phyloP scores from a whole-genome alignment of 1,140 invertebrate genomes.

The Euschistus heros region DNA sequence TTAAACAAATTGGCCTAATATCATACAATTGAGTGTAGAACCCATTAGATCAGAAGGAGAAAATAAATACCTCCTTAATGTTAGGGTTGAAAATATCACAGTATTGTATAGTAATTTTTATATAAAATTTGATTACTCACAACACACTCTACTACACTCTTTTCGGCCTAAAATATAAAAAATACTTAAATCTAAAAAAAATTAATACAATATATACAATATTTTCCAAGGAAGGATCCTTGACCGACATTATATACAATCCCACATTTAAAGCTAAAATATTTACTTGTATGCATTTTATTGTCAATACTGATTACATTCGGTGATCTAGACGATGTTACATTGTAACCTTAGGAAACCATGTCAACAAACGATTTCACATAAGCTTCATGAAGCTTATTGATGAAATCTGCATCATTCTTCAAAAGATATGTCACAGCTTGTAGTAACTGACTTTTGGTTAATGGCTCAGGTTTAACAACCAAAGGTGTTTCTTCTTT shows the following conservation, averaged over 20 bases:
- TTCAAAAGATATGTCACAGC: conserved; percentile 76
- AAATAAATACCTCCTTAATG: background rate
- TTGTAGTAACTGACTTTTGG: conserved; percentile 75
- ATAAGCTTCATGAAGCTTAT: conserved; percentile 80
- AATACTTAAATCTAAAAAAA: conserved; percentile 17
- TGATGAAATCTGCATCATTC: conserved; percentile 75
- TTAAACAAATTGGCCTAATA: conserved; percentile 1
- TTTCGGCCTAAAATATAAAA: background rate
- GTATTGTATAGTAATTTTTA: conserved; percentile 7
- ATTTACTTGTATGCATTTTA: background rate
- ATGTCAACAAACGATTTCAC: conserved; percentile 71
- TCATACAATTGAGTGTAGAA: background rate
- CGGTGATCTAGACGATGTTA: background rate
- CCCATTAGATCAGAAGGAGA: background rate
- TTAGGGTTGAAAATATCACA: conserved; percentile 4
- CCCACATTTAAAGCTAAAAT: conserved; percentile 9
- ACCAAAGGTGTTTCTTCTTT: conserved; percentile 27
- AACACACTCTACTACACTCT: conserved; percentile 4
- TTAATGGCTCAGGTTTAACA: conserved; percentile 45
- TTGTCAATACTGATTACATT: conserved; percentile 2
- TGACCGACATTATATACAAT: conserved; percentile 9
- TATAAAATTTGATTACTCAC: conserved; percentile 4
- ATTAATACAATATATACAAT: conserved; percentile 16
- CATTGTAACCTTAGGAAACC: conserved; percentile 39
- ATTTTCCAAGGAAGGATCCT: conserved; percentile 10